phyloP scores from a whole-genome alignment of 2,888 invertebrate genomes.

The Tethea ocularis region DNA sequence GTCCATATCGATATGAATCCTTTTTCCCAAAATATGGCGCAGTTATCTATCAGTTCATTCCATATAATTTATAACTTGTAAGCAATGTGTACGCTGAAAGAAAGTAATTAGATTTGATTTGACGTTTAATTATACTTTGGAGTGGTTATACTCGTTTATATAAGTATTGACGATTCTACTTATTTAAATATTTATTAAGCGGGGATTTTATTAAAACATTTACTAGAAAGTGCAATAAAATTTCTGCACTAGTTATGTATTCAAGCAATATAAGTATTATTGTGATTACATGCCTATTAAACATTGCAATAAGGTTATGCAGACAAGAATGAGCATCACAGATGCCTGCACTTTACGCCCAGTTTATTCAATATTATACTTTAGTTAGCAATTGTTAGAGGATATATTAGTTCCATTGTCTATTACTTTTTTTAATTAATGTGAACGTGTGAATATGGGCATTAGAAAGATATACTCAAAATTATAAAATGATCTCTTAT shows the following conservation, averaged over 20 bases:
- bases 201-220: not conserved
- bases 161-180: not conserved
- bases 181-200: not conserved
- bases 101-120: not conserved
- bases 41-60: not conserved
- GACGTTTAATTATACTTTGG: not conserved
- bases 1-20: too few species aligned
- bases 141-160: not conserved
- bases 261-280: too few species aligned
- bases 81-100: not conserved
- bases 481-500: slow-evolving; percentile 57
- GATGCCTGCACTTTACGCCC: not conserved
- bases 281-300: too few species aligned
- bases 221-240: too few species aligned
- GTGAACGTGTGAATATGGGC: slow-evolving; percentile 34
- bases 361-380: not conserved
- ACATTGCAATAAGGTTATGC: too few species aligned
- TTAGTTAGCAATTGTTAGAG: not conserved
- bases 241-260: too few species aligned
- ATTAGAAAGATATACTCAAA: slow-evolving; percentile 47
- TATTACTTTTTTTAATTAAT: slow-evolving; percentile 14
- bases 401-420: slow-evolving; percentile 19
- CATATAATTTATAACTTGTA: not conserved
- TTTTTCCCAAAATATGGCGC: not conserved
- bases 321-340: not conserved